Conservation (phyloP, 1,140 invertebrate genomes). For the Dufourea novaeangliae region DNA sequence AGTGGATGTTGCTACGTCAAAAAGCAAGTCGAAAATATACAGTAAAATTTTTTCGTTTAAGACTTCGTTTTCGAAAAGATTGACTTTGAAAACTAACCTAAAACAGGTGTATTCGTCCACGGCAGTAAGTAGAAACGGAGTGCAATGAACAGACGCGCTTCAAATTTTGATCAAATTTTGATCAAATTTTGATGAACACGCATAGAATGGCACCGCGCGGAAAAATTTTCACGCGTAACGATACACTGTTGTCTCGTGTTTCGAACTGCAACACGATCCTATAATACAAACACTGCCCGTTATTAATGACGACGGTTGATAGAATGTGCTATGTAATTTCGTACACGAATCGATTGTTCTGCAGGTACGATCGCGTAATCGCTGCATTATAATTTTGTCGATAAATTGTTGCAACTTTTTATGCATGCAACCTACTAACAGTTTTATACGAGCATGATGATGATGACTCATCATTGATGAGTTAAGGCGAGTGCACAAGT, state of each 20-base stretch:
- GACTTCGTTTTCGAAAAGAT: no score
- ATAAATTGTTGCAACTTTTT: no score
- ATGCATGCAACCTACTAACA: no score
- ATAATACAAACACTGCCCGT: not conserved
- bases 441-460: no score
- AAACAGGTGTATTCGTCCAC: no score
- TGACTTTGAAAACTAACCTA: no score
- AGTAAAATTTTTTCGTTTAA: no score
- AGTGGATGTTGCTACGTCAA: no score
- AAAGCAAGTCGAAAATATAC: no score
- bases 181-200: not conserved
- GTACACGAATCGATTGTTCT: not conserved
- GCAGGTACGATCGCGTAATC: not conserved
- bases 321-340: not conserved
- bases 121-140: no score
- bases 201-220: not conserved
- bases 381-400: no score
- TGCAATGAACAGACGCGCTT: no score
- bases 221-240: conserved; percentile 1
- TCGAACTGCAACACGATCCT: conserved; percentile 8
- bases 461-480: not conserved
- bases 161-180: not conserved
- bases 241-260: not conserved
- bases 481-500: not conserved
- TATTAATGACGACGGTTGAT: not conserved